phyloP scores from a whole-genome alignment of 2,113 vertebrate genomes.

The Sterna hirundo region DNA sequence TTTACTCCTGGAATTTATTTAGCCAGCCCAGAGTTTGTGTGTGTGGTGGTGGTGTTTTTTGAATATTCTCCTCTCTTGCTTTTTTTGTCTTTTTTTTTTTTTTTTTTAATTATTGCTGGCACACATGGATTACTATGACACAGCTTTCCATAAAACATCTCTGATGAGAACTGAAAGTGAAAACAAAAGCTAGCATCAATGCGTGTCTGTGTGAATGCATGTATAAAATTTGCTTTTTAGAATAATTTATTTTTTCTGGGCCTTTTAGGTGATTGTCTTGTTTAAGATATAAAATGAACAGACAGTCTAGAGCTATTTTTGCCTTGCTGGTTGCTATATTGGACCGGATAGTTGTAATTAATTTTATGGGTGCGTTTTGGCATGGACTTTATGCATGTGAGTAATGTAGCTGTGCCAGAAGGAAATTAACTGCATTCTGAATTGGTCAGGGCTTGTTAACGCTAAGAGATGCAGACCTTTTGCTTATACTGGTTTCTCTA shows the following conservation, averaged over 20 bases:
- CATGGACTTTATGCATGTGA: neutral
- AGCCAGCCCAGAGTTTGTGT: accelerated
- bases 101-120: neutral
- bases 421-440: neutral
- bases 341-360: neutral
- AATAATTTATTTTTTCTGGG: neutral
- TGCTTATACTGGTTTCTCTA: neutral
- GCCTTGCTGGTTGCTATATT: neutral
- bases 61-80: neutral
- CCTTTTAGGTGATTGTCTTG: neutral
- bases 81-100: neutral
- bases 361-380: neutral
- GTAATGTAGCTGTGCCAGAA: neutral
- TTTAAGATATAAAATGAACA: neutral
- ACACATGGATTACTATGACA: neutral
- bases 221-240: neutral
- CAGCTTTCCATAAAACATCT: neutral
- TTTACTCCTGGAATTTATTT: neutral
- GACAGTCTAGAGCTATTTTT: neutral
- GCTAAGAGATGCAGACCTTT: neutral
- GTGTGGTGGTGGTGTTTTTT: neutral
- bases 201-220: neutral
- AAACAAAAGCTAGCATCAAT: neutral
- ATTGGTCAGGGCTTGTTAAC: neutral
- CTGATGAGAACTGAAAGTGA: neutral